phyloP scores from a whole-genome alignment of 2,797 vertebrate species.

The Danio albolineatus region DNA sequence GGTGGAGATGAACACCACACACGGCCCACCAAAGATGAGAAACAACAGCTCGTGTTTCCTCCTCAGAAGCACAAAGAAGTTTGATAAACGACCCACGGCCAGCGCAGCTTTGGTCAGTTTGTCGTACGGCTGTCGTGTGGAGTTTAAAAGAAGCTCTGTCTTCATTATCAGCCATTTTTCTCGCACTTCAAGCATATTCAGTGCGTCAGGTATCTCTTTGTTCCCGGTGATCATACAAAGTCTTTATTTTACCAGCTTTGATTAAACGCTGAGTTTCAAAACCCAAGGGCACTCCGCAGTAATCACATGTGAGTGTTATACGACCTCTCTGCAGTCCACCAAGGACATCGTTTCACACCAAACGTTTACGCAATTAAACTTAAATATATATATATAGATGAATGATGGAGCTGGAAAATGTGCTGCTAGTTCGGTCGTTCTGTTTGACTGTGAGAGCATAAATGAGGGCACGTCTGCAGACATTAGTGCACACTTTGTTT shows the following conservation, averaged over 20 bases:
- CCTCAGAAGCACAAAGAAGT: conserved; percentile 40
- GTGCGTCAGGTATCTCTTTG: conserved; percentile 19
- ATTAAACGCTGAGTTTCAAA: conserved; percentile 10
- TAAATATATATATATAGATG: not conserved
- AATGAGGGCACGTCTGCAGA: not conserved
- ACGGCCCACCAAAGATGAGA: conserved; percentile 28
- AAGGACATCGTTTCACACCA: not conserved
- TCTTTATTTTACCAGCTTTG: conserved; percentile 26
- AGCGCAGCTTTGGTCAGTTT: conserved; percentile 18
- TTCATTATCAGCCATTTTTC: conserved; percentile 46
- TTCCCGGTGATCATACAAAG: conserved; percentile 14
- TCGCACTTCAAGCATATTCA: conserved; percentile 21
- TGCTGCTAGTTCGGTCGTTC: not conserved
- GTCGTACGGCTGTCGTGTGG: conserved; percentile 1
- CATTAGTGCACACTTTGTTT: not conserved
- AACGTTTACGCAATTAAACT: not conserved
- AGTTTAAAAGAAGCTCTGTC: conserved; percentile 33
- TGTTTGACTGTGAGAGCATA: not conserved
- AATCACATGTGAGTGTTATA: conserved; percentile 17
- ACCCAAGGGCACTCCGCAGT: conserved; percentile 14
- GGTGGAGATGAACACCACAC: conserved; percentile 20
- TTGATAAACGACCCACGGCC: conserved; percentile 44
- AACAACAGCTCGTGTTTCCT: conserved; percentile 17
- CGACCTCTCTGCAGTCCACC: not conserved
- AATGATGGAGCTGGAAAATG: not conserved